Evolutionary conservation across 2,797 vertebrate species (phyloP).

Genomic region (Fistularia tabacaria): DNA sequence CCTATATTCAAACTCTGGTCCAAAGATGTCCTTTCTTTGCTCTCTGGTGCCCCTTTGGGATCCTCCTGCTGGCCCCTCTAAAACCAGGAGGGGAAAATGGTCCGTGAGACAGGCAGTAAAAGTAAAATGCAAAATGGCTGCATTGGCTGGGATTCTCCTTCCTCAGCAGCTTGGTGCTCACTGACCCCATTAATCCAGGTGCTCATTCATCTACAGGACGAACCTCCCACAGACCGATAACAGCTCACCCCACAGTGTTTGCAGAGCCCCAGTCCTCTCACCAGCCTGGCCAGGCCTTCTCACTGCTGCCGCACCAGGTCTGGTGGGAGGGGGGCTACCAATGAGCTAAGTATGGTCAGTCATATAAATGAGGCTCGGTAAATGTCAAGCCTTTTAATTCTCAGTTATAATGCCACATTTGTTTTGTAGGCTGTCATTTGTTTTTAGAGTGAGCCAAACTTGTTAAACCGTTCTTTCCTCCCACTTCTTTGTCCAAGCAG

Average conservation of each 20-base stretch:
- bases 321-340: constrained; percentile 49
- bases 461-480: constrained; percentile 28
- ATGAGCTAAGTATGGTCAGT: constrained; percentile 48
- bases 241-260: constrained; percentile 47
- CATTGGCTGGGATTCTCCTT: constrained; percentile 65
- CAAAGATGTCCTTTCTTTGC: constrained; percentile 43
- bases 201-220: constrained; percentile 70
- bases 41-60: constrained; percentile 32
- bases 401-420: constrained; percentile 60
- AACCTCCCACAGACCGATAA: constrained; percentile 59
- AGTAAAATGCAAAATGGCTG: constrained; percentile 64
- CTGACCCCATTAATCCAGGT: constrained; percentile 74
- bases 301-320: constrained; percentile 31
- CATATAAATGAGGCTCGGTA: constrained; percentile 67
- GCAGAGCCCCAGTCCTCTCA: constrained; percentile 26
- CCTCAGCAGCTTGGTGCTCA: constrained; percentile 66
- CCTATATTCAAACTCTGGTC: constrained; percentile 3
- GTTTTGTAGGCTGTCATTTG: constrained; percentile 63
- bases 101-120: constrained; percentile 57
- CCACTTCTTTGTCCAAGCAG: constrained; percentile 16
- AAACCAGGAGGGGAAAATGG: constrained; percentile 59
- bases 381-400: constrained; percentile 71
- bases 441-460: constrained; percentile 51
- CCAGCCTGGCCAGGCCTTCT: constrained; percentile 18
- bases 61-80: constrained; percentile 37